Conservation (phyloP, 2,888 invertebrate genomes). For the Leucophenga maculata region DNA sequence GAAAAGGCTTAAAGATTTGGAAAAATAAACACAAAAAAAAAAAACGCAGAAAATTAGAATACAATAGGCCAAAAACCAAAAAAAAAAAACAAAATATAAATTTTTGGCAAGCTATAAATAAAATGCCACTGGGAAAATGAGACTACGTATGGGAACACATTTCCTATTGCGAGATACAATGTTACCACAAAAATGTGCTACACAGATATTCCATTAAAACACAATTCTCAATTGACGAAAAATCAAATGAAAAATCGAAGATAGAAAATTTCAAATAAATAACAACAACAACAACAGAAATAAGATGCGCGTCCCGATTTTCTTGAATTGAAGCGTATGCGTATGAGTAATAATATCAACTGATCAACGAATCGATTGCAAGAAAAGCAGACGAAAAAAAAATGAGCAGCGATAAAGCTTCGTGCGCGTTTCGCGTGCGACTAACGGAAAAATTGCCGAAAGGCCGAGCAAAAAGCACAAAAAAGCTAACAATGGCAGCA, state of each 20-base stretch:
- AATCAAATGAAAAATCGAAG: background rate
- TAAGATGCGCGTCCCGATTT: background rate
- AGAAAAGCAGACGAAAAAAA: too few relatives aligned
- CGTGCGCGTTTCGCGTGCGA: conserved; percentile 34
- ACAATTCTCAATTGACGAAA: background rate
- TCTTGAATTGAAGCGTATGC: background rate
- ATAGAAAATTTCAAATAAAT: background rate
- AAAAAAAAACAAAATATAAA: background rate
- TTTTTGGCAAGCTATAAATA: conserved; percentile 17
- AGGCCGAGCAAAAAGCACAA: conserved; percentile 21
- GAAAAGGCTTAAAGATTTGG: conserved; percentile 26
- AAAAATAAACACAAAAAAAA: conserved; percentile 41
- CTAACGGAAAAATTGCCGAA: conserved; percentile 40
- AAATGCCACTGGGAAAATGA: background rate
- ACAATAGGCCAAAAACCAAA: conserved; percentile 6
- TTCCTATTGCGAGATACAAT: background rate
- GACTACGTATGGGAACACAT: background rate
- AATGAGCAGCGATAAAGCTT: background rate
- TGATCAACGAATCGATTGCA: background rate
- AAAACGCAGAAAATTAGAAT: conserved; percentile 14
- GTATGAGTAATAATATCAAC: conserved; percentile 11
- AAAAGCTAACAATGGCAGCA: conserved; percentile 22
- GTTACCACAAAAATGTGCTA: background rate
- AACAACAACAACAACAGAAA: background rate
- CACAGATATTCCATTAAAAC: conserved; percentile 22